phyloP scores from a whole-genome alignment of 2,888 invertebrate species.

The Lasioglossum villosulum region DNA sequence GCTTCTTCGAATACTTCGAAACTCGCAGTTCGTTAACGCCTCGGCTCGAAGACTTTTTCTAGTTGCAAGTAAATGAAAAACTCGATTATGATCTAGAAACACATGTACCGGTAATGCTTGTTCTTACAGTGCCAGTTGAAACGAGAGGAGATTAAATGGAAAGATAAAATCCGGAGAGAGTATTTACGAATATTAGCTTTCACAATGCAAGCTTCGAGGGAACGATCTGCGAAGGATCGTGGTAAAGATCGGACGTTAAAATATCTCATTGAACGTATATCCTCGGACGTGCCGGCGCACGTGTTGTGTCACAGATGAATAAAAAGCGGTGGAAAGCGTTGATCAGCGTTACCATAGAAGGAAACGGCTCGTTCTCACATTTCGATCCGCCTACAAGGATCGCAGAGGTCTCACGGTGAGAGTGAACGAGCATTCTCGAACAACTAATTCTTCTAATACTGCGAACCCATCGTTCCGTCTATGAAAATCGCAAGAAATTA shows the following conservation, averaged over 20 bases:
- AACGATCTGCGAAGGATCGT: neutral
- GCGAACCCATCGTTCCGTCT: slow-evolving; percentile 20
- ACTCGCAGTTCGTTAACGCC: no score
- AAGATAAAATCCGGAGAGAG: neutral
- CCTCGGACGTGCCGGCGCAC: slow-evolving; percentile 12
- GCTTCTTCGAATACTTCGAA: neutral
- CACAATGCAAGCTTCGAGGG: neutral
- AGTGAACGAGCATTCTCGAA: slow-evolving; percentile 42
- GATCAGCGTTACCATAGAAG: slow-evolving; percentile 65
- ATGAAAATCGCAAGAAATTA: neutral
- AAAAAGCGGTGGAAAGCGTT: slow-evolving; percentile 57
- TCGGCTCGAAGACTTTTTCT: neutral
- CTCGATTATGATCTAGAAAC: neutral
- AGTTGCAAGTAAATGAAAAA: neutral
- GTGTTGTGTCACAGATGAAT: slow-evolving; percentile 45
- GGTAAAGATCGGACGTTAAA: neutral
- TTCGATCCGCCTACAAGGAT: slow-evolving; percentile 69
- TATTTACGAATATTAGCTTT: neutral
- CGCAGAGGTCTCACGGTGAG: slow-evolving; percentile 60
- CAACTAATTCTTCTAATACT: slow-evolving; percentile 35
- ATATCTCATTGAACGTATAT: slow-evolving; percentile 15
- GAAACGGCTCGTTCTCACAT: slow-evolving; percentile 69
- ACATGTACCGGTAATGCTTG: neutral
- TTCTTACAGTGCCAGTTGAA: neutral
- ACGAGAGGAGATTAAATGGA: neutral